Conservation (phyloP, 2,797 vertebrate genomes). For the Lerista edwardsae region DNA sequence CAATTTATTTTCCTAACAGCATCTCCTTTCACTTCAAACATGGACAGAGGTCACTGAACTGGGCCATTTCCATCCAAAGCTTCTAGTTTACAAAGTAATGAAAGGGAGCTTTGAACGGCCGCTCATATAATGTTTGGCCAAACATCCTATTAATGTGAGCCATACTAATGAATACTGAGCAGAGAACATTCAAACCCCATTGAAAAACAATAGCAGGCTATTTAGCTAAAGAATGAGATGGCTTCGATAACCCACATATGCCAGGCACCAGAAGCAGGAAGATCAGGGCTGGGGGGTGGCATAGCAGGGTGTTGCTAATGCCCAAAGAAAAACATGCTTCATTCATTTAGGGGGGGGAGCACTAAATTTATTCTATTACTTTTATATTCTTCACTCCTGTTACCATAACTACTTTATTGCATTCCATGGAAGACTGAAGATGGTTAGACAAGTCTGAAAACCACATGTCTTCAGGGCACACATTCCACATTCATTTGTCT, state of each 20-base stretch:
- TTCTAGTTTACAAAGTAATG: neutral
- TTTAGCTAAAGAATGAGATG: neutral
- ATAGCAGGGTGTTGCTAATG: too few relatives aligned
- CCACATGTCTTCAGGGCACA: neutral
- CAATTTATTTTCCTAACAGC: rapidly evolving
- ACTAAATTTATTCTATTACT: neutral
- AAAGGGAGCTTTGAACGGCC: slow-evolving; percentile 17
- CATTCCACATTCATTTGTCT: neutral
- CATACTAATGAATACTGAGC: rapidly evolving
- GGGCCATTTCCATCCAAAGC: neutral
- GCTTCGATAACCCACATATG: neutral
- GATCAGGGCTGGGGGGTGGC: neutral
- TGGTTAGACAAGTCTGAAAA: neutral
- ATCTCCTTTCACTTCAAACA: neutral
- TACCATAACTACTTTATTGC: neutral
- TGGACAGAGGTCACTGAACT: slow-evolving; percentile 1
- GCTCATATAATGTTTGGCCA: neutral
- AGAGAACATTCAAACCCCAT: neutral
- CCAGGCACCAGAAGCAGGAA: neutral
- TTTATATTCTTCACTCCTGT: neutral
- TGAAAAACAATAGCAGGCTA: neutral
- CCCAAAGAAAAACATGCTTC: too few relatives aligned
- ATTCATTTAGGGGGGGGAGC: neutral
- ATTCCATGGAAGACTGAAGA: neutral
- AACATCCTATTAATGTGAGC: neutral